These are phyloP conservation scores for Sebastes steindachneri DNA, from an alignment of 2,797 vertebrate genomes.

Conservation along the genomic window DNA sequence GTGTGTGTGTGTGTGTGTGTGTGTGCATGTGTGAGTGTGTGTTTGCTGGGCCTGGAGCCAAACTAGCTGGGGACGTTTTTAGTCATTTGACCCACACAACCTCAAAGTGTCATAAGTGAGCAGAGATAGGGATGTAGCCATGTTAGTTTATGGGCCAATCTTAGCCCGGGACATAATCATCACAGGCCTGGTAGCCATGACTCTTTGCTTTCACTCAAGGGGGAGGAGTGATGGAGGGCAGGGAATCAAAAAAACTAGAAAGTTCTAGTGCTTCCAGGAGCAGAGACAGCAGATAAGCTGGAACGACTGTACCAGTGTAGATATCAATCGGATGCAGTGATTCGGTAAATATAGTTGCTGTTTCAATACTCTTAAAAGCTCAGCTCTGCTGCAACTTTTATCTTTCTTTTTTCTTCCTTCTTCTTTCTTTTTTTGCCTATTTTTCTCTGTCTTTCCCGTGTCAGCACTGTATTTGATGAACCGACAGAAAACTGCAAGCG, in stretches of 20 bases:
- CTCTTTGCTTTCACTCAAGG: slow-evolving; percentile 45
- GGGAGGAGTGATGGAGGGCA: slow-evolving; percentile 18
- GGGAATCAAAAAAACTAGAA: slow-evolving; percentile 42
- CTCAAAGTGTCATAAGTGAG: slow-evolving; percentile 85
- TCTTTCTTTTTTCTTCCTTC: neutral
- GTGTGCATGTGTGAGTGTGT: slow-evolving; percentile 18
- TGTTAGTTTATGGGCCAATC: slow-evolving; percentile 69
- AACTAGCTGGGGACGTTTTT: slow-evolving; percentile 77
- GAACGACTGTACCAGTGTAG: slow-evolving; percentile 12
- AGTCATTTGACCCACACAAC: slow-evolving; percentile 80
- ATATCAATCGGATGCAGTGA: slow-evolving; percentile 29
- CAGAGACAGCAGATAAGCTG: slow-evolving; percentile 9
- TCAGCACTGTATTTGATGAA: slow-evolving; percentile 60
- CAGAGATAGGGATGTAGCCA: slow-evolving; percentile 71
- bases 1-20: slow-evolving; percentile 10
- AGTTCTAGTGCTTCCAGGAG: slow-evolving; percentile 20
- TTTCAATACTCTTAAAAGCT: neutral
- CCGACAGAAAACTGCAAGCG: slow-evolving; percentile 39
- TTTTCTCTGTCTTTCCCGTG: slow-evolving; percentile 5
- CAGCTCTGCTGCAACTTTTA: neutral
- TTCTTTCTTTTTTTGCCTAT: neutral
- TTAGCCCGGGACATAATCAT: slow-evolving; percentile 58
- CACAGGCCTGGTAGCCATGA: slow-evolving; percentile 55
- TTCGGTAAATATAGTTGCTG: neutral
- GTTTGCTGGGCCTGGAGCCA: slow-evolving; percentile 72